Evolutionary conservation across 2,888 invertebrate species (phyloP).

Genomic region (Ditula angustiorana): DNA sequence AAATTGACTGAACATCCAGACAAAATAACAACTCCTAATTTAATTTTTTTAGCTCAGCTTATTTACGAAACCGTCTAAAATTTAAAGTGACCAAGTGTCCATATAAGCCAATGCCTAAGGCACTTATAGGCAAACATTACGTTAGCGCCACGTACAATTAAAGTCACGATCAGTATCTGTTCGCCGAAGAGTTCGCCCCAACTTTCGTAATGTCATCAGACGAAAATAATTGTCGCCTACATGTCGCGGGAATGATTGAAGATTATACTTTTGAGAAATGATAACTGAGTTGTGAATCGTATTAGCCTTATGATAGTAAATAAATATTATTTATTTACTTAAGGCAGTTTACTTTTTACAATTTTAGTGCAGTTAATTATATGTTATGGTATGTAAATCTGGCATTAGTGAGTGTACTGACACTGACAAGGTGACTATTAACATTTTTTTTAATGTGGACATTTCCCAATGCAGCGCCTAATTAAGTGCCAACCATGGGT

Average conservation of each 20-base stretch:
- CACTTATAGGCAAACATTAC: conserved; percentile 74
- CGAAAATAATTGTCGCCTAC: conserved; percentile 60
- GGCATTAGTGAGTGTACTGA: too few species aligned
- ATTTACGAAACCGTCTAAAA: background rate
- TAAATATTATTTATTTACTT: too few species aligned
- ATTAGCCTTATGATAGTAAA: background rate
- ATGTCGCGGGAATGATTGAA: conserved; percentile 20
- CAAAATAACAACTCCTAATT: too few species aligned
- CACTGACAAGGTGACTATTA: too few species aligned
- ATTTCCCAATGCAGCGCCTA: too few species aligned
- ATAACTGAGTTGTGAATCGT: background rate
- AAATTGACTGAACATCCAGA: too few species aligned
- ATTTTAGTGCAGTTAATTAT: too few species aligned
- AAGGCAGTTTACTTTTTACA: too few species aligned
- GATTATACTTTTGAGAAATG: conserved; percentile 3
- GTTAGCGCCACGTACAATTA: conserved; percentile 84
- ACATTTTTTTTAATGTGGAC: too few species aligned
- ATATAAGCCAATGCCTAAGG: conserved; percentile 59
- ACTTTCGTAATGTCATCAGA: conserved; percentile 60
- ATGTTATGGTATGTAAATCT: too few species aligned
- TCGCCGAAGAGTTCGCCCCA: conserved; percentile 70
- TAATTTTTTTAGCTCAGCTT: too few species aligned
- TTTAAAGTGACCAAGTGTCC: conserved; percentile 36
- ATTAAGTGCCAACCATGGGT: too few species aligned
- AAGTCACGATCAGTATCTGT: conserved; percentile 81